Conservation (phyloP, 2,113 vertebrate genomes). For the Petroica traversi region DNA sequence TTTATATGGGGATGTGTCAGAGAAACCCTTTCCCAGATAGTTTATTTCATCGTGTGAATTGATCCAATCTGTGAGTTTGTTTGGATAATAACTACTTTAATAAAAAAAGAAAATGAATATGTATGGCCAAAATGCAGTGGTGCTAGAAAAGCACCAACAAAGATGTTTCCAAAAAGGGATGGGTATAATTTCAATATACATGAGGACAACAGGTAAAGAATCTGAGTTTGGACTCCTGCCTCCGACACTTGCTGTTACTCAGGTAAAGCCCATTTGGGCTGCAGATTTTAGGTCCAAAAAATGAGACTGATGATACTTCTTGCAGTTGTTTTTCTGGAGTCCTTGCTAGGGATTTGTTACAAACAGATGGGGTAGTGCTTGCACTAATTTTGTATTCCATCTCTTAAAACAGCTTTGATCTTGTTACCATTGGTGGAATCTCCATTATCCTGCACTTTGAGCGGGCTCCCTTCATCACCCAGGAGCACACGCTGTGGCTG, state of each 20-base stretch:
- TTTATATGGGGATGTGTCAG: neutral
- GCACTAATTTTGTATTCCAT: neutral
- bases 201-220: neutral
- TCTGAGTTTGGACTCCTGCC: neutral
- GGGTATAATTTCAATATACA: neutral
- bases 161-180: neutral
- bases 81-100: neutral
- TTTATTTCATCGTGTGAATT: neutral
- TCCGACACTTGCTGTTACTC: neutral
- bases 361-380: neutral
- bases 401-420: conserved; percentile 86
- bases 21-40: neutral
- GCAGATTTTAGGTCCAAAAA: neutral
- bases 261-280: neutral
- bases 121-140: neutral
- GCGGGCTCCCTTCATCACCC: conserved; percentile 95
- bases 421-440: conserved; percentile 92
- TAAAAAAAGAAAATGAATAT: neutral
- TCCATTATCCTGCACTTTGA: conserved; percentile 91
- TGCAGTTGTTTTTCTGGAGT: neutral
- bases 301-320: neutral
- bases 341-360: neutral
- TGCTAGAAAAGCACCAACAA: neutral
- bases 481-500: conserved; percentile 95
- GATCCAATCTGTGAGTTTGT: neutral